These are phyloP conservation scores for Nomada goodeniana DNA, from an alignment of 2,888 invertebrate species.

Conservation along the genomic window DNA sequence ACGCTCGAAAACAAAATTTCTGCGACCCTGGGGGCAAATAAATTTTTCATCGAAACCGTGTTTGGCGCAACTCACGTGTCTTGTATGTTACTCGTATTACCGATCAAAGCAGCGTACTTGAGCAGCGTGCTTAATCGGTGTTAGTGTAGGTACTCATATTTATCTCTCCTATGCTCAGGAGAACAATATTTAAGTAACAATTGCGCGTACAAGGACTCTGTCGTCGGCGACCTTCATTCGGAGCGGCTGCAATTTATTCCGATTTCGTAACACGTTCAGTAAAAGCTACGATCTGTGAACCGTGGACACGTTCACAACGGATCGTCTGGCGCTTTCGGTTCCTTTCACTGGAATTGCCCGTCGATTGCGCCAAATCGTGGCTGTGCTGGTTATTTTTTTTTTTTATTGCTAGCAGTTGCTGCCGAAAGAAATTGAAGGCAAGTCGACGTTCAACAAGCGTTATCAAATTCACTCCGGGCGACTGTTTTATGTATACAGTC, in stretches of 20 bases:
- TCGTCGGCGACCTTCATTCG: neutral
- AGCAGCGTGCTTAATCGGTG: too few species aligned
- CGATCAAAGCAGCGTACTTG: too few species aligned
- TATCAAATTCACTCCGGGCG: neutral
- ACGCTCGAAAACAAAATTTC: too few species aligned
- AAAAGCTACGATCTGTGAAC: too few species aligned
- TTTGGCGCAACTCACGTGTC: too few species aligned
- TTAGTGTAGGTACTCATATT: too few species aligned
- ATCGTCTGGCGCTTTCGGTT: neutral
- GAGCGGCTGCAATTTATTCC: neutral
- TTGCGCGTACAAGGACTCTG: neutral
- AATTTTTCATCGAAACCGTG: too few species aligned
- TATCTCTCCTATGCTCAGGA: neutral
- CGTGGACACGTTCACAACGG: too few species aligned
- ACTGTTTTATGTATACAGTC: neutral
- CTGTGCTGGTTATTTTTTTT: too few species aligned
- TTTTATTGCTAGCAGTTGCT: neutral
- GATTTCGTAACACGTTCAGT: neutral
- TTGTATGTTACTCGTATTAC: too few species aligned
- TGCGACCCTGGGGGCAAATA: too few species aligned
- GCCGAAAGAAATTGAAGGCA: slow-evolving; percentile 1
- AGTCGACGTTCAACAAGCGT: neutral
- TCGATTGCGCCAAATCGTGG: neutral
- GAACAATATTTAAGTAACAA: neutral
- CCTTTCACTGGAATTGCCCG: neutral